A percentile compares a stretch with the other conserved stretches of the same genome.
These are phyloP conservation scores for Aleiodes leptofemur DNA, from an alignment of 2,888 invertebrate species.

Conservation along the genomic window DNA sequence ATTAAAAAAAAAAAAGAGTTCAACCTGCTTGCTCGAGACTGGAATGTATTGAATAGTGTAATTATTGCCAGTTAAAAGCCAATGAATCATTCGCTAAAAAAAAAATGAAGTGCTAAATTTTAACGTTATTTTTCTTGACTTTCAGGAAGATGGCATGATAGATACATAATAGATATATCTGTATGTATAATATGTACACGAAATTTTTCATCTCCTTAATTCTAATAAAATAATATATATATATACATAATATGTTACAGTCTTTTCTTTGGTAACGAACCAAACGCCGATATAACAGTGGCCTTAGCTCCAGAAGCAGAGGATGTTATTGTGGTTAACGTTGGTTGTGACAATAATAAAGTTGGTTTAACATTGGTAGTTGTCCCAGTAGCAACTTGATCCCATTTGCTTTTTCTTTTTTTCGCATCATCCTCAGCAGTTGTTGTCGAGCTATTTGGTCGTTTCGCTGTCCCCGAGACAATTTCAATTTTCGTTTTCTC, in stretches of 20 bases:
- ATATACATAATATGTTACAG: constrained; percentile 69
- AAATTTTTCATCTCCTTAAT: constrained; percentile 48
- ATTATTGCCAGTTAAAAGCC: background rate
- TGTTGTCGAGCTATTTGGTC: constrained; percentile 78
- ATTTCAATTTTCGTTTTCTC: constrained; percentile 84
- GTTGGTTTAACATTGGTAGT: constrained; percentile 77
- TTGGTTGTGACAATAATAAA: constrained; percentile 82
- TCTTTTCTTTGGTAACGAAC: constrained; percentile 89
- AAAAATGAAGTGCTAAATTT: constrained; percentile 3
- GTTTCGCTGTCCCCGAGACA: constrained; percentile 81
- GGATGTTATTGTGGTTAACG: constrained; percentile 86
- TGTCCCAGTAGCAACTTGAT: constrained; percentile 85
- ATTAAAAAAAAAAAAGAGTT: background rate
- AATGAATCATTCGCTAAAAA: background rate
- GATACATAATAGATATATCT: constrained; percentile 21
- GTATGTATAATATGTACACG: constrained; percentile 55
- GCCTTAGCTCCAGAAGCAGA: constrained; percentile 93
- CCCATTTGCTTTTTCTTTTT: constrained; percentile 94
- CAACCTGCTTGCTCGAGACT: constrained; percentile 2
- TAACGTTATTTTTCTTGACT: constrained; percentile 1
- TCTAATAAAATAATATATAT: constrained; percentile 60
- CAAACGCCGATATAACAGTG: constrained; percentile 95
- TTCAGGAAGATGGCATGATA: constrained; percentile 24
- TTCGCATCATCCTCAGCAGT: constrained; percentile 69
- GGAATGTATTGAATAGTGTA: constrained; percentile 9